Evolutionary conservation across 2,888 invertebrate species (phyloP).

Genomic region (Tetranychus truncatus): DNA sequence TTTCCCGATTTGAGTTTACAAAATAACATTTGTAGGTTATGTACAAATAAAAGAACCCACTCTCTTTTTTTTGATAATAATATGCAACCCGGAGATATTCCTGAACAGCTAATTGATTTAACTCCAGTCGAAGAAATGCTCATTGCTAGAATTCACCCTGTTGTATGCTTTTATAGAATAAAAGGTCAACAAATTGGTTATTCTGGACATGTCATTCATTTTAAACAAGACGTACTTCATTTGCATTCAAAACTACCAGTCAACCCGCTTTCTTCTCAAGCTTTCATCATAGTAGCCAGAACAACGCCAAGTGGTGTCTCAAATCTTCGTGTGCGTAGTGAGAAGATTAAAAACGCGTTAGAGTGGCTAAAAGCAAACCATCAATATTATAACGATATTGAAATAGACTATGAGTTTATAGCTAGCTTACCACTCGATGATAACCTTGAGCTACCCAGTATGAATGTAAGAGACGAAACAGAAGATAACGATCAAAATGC

Average conservation of each 20-base stretch:
- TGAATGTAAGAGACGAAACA: neutral
- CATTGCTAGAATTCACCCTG: conserved; percentile 4
- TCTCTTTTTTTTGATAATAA: neutral
- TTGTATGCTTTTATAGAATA: neutral
- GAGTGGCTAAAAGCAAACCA: neutral
- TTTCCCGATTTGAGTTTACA: too few relatives aligned
- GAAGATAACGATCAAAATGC: too few relatives aligned
- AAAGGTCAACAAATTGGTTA: conserved; percentile 1
- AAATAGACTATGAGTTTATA: neutral
- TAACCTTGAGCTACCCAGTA: neutral
- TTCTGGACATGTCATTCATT: neutral
- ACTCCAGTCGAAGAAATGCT: conserved; percentile 10
- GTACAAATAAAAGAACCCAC: too few relatives aligned
- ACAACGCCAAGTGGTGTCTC: neutral
- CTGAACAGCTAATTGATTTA: neutral
- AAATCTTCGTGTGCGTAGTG: neutral
- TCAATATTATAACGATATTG: neutral
- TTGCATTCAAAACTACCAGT: neutral
- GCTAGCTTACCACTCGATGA: neutral
- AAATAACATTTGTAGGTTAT: too few relatives aligned
- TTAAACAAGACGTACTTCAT: neutral
- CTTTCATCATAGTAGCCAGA: neutral
- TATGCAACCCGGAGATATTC: neutral
- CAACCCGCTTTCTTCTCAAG: neutral
- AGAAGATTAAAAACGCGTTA: neutral